Conservation (phyloP, 1,140 invertebrate genomes). For the Apis mellifera region Amel_HAv3.1 CM009932.2:8816001-8816500, state of each 20-base stretch:
- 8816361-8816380: conserved; percentile 57
- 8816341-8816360: conserved; percentile 61
- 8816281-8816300: neutral
- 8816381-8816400: conserved; percentile 52
- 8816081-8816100: neutral
- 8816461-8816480: conserved; percentile 46
- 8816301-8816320: conserved; percentile 40
- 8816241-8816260: no score
- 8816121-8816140: no score
- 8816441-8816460: conserved; percentile 17
- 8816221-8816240: no score
- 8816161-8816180: neutral
- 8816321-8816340: conserved; percentile 49
- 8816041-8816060: neutral
- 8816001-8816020: neutral
- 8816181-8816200: no score
- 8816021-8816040: neutral
- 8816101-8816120: neutral
- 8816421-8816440: conserved; percentile 53
- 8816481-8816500: conserved; percentile 17
- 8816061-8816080: no score
- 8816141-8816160: no score
- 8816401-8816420: conserved; percentile 64
- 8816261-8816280: no score
- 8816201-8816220: no score